A percentile compares a stretch with the other conserved stretches of the same genome.
phyloP scores from a whole-genome alignment of 23 tunicate genomes.

The Styela clava region DNA sequence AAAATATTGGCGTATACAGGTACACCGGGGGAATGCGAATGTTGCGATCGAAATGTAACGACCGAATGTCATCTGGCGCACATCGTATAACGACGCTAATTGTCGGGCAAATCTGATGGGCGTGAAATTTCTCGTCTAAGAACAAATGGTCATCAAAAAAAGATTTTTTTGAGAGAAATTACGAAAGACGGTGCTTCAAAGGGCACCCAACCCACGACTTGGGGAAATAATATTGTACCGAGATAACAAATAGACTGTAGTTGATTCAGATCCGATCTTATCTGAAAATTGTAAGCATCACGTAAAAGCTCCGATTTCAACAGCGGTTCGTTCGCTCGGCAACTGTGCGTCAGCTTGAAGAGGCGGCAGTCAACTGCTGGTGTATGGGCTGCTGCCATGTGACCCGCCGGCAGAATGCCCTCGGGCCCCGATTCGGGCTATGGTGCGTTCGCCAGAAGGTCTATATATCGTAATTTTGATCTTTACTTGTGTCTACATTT shows the following conservation, averaged over 20 bases:
- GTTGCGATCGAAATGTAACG: no score
- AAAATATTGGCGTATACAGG: no score
- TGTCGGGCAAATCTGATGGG: slow-evolving; percentile 4
- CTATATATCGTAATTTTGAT: not conserved
- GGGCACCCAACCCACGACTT: not conserved
- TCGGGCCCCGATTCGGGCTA: not conserved
- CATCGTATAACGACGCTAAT: not conserved
- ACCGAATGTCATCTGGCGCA: not conserved
- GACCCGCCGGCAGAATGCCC: slow-evolving; percentile 15
- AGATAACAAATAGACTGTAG: not conserved
- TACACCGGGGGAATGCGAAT: no score
- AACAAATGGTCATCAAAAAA: not conserved
- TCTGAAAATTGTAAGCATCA: not conserved
- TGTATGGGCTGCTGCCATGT: slow-evolving; percentile 7
- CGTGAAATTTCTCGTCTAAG: slow-evolving; percentile 10
- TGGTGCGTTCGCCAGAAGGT: slow-evolving; percentile 25
- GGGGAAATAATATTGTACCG: not conserved
- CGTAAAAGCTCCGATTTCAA: not conserved
- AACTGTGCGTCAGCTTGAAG: slow-evolving; percentile 6
- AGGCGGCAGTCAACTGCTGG: slow-evolving; percentile 6
- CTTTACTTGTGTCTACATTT: not conserved
- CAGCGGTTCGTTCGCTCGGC: not conserved
- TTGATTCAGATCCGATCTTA: not conserved
- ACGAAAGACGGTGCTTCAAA: not conserved
- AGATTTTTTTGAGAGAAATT: not conserved